These are phyloP conservation scores for Bombyx mori DNA, from an alignment of 1,140 invertebrate genomes.

Conservation along the genomic window ASM3026992v2 NC_085107.1:6394001-6394500, in stretches of 20 bases:
- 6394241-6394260: constrained; percentile 28
- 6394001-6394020: too few species aligned
- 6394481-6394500: constrained; percentile 55
- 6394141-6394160: too few species aligned
- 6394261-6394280: constrained; percentile 25
- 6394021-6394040: too few species aligned
- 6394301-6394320: constrained; percentile 50
- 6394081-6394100: too few species aligned
- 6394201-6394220: constrained; percentile 41
- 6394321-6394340: constrained; percentile 63
- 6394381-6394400: constrained; percentile 8
- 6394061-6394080: too few species aligned
- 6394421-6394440: too few species aligned
- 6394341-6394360: constrained; percentile 32
- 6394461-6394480: constrained; percentile 34
- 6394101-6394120: too few species aligned
- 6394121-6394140: too few species aligned
- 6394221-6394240: constrained; percentile 8
- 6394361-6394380: constrained; percentile 34
- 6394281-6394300: constrained; percentile 49
- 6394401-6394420: too few species aligned
- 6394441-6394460: constrained; percentile 12
- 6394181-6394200: constrained; percentile 33
- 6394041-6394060: too few species aligned
- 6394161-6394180: not conserved